Percentiles rank a stretch among this genome's conserved stretches.
Evolutionary conservation across 2,888 invertebrate genomes (phyloP).

Genomic region (Agriopis marginaria): DNA sequence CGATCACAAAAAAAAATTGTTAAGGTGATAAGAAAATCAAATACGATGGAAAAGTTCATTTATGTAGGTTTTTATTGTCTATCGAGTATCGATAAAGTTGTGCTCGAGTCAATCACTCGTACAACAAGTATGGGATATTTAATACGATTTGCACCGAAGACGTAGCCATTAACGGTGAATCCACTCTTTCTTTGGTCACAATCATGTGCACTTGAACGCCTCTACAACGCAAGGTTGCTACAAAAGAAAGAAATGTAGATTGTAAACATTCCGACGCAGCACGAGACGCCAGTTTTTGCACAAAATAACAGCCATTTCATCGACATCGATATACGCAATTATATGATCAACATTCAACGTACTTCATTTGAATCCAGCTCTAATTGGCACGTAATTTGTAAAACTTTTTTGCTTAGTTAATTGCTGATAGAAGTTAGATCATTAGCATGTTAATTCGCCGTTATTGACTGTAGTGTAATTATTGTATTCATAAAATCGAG

Average conservation of each 20-base stretch:
- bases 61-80: background rate
- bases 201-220: constrained; percentile 61
- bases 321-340: constrained; percentile 62
- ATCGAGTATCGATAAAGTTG: constrained; percentile 60
- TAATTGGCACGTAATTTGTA: constrained; percentile 63
- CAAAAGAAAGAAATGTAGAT: constrained; percentile 57
- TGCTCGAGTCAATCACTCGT: constrained; percentile 33
- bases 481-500: constrained; percentile 55
- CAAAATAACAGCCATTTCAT: constrained; percentile 58
- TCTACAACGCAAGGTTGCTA: constrained; percentile 43
- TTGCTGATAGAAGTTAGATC: constrained; percentile 65
- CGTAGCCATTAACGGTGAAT: constrained; percentile 74
- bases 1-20: background rate
- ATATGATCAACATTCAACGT: constrained; percentile 63
- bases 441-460: constrained; percentile 60
- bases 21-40: background rate
- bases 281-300: constrained; percentile 52
- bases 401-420: constrained; percentile 59
- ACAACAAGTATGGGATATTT: constrained; percentile 64
- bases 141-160: constrained; percentile 69
- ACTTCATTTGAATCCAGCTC: constrained; percentile 61
- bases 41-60: background rate
- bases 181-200: constrained; percentile 73
- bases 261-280: constrained; percentile 53
- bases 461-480: constrained; percentile 52